Conservation (phyloP, 2,797 vertebrate genomes). For the Gobionotothen gibberifrons region DNA sequence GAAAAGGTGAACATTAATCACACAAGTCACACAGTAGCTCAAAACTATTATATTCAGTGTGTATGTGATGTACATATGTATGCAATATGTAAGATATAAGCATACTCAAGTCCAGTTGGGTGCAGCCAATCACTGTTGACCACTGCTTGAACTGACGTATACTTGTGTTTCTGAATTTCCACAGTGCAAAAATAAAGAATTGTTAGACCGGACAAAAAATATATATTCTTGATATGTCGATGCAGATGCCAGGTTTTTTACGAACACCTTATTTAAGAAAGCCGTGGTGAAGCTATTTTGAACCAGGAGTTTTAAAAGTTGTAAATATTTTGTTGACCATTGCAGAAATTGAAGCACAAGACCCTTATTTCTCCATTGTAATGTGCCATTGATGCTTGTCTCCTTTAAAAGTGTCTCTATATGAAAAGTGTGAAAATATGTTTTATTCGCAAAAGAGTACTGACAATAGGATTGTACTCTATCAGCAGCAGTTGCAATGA, state of each 20-base stretch:
- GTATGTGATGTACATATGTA: neutral
- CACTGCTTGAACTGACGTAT: too few species aligned
- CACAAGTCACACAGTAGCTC: too few species aligned
- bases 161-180: too few species aligned
- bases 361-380: neutral
- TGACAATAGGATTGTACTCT: neutral
- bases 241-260: neutral
- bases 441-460: conserved; percentile 1
- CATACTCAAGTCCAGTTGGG: neutral
- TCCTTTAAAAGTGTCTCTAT: neutral
- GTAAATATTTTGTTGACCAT: too few species aligned
- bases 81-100: neutral
- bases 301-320: neutral
- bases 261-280: neutral
- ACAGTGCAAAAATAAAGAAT: too few species aligned
- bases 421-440: neutral
- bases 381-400: neutral
- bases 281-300: neutral
- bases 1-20: too few species aligned
- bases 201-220: neutral
- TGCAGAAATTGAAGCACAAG: too few species aligned
- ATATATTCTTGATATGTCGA: neutral
- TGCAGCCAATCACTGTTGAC: too few species aligned
- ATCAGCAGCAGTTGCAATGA: neutral
- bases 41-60: neutral